These are phyloP conservation scores for Helostoma temminkii DNA, from an alignment of 2,797 vertebrate genomes.

Conservation along the genomic window DNA sequence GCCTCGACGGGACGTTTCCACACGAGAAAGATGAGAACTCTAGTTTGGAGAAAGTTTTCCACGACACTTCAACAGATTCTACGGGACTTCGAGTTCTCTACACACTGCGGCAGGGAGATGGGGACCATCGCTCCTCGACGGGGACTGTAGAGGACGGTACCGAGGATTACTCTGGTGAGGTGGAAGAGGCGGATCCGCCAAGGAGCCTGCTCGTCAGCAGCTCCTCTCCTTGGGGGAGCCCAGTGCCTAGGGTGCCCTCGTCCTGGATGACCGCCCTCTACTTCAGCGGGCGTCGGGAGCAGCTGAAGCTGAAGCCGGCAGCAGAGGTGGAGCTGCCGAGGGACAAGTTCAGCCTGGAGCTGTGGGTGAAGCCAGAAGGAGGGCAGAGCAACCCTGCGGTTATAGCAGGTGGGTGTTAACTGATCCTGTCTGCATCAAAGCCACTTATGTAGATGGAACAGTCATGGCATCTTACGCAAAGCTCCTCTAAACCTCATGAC, in stretches of 20 bases:
- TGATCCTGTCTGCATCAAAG: background rate
- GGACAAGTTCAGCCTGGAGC: conserved; percentile 90
- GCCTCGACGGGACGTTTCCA: conserved; percentile 45
- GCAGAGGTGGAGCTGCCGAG: conserved; percentile 85
- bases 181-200: conserved; percentile 63
- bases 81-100: conserved; percentile 28
- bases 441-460: background rate
- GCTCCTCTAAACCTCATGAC: background rate
- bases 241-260: conserved; percentile 66
- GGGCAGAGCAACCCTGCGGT: conserved; percentile 93
- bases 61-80: conserved; percentile 34
- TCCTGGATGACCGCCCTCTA: conserved; percentile 87
- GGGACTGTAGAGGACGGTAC: conserved; percentile 33
- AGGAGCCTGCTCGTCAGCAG: conserved; percentile 31
- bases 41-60: conserved; percentile 46
- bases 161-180: conserved; percentile 77
- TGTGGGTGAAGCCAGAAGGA: conserved; percentile 94
- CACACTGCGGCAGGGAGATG: conserved; percentile 30
- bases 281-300: conserved; percentile 89
- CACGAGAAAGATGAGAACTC: conserved; percentile 57
- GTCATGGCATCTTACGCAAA: background rate
- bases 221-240: conserved; percentile 66
- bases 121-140: conserved; percentile 37
- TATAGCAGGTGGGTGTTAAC: conserved; percentile 89
- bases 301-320: conserved; percentile 85